Evolutionary conservation across 2,113 vertebrate genomes (phyloP), one percentile per base, ranked within the genome.

Genomic region (Oreochromis aureus): DNA sequence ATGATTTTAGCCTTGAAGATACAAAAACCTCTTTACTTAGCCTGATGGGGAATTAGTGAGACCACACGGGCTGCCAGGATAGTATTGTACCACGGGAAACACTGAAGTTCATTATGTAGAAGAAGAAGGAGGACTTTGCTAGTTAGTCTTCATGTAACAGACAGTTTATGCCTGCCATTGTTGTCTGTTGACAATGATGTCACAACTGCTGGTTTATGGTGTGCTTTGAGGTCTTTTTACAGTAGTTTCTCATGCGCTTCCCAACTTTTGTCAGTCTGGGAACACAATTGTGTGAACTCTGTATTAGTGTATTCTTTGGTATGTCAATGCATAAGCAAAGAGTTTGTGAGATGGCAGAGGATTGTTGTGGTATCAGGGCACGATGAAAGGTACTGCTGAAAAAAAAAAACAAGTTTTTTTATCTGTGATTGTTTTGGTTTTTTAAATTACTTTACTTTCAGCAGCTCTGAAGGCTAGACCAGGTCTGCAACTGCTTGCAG

Each of bases 291-390:
- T 36, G 61, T 36, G 32, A n/a, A 66, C 32, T 66, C 58, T 61
- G 58, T n/a, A 36, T 66, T 18, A 66, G 32, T n/a, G 15, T 59
- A 32, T 10, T n/a, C 32, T n/a, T 36, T 63, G 59, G 18, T 63
- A 36, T 63, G 36, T 36, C 59, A 36, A 63, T 63, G 59, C 2
- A 36, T 34, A 36, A 63, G 4, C 6, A 36, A 66, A 66, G 61
- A n/a, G 32, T 36, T 36, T 36, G 32, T 7, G 61, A 36, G 32
- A 36, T 1, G 59, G 18, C 18, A 36, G 59, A 3, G 10, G 2
- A 66, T 66, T 5, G 10, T n/a, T 66, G 32, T 39, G 6, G 10
- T 66, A 63, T 0, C 34, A 66, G 61, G 61, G 0, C 0, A 34
- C 32, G 32, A 66, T 39, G 61, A 66, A 66, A 36, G 59, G 32